These are phyloP conservation scores for Zeus faber DNA, from an alignment of 2,113 vertebrate species.

Conservation along the genomic window DNA sequence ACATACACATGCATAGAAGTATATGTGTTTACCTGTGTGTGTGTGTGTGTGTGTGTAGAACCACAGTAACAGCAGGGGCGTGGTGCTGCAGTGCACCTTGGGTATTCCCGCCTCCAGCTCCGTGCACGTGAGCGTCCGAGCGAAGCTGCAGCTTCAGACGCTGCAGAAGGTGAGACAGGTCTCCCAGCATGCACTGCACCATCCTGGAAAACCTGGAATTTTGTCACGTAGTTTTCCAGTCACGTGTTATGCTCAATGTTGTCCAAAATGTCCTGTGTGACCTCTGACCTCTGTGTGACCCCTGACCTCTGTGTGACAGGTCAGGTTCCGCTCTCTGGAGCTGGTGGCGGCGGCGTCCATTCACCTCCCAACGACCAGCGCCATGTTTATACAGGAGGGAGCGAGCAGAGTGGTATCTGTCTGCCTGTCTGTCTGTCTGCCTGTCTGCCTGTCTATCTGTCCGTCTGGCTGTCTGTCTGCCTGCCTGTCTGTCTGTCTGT, in stretches of 20 bases:
- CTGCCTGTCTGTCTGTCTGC: neutral
- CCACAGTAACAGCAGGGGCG: slow-evolving; percentile 74
- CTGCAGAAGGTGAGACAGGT: slow-evolving; percentile 45
- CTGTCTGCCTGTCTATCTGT: too few relatives aligned
- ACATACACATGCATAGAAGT: neutral
- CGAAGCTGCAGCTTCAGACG: slow-evolving; percentile 75
- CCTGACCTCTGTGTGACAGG: slow-evolving; percentile 40
- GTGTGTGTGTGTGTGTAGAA: slow-evolving; percentile 70
- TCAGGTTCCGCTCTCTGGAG: slow-evolving; percentile 68
- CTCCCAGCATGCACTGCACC: too few relatives aligned
- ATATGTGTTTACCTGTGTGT: neutral
- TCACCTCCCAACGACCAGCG: slow-evolving; percentile 52
- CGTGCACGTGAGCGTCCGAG: slow-evolving; percentile 71
- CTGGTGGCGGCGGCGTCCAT: slow-evolving; percentile 60
- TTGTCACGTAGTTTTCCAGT: too few relatives aligned
- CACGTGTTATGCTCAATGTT: too few relatives aligned
- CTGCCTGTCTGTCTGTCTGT: too few relatives aligned
- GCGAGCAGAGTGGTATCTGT: slow-evolving; percentile 59
- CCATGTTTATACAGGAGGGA: slow-evolving; percentile 68
- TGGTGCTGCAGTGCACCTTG: slow-evolving; percentile 76
- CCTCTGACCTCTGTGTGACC: neutral
- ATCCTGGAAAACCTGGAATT: too few relatives aligned
- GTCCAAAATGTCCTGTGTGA: neutral
- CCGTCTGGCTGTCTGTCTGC: neutral
- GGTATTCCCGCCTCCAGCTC: slow-evolving; percentile 71